Evolutionary conservation across 2,888 invertebrate species (phyloP).

Genomic region (Caenorhabditis drosophilae): DNA sequence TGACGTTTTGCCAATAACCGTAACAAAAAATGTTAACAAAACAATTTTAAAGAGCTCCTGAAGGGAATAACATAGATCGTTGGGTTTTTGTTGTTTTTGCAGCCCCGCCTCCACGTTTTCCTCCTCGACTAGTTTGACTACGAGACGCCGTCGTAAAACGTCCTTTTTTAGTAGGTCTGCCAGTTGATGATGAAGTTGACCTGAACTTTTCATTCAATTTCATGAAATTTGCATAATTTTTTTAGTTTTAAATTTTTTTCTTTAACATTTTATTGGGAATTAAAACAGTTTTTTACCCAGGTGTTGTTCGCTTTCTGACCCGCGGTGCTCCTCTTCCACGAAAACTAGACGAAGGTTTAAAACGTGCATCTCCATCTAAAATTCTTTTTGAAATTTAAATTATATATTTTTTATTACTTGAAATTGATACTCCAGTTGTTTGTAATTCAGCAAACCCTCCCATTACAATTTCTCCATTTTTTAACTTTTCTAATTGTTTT

Average conservation of each 20-base stretch:
- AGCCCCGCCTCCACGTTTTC: constrained; percentile 7
- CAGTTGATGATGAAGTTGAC: constrained; percentile 11
- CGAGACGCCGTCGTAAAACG: constrained; percentile 9
- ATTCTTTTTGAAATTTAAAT: too few species aligned
- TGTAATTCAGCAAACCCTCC: constrained; percentile 39
- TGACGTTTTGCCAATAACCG: too few species aligned
- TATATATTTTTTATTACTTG: too few species aligned
- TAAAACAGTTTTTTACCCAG: constrained; percentile 9
- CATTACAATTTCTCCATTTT: constrained; percentile 40
- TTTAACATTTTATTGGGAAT: not conserved
- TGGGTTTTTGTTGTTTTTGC: not conserved
- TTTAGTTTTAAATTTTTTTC: not conserved
- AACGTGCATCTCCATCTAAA: not conserved
- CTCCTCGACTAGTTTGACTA: not conserved
- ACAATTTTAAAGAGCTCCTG: not conserved
- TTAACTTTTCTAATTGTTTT: constrained; percentile 48
- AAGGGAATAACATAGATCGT: not conserved
- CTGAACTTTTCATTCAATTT: too few species aligned
- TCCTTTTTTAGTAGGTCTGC: constrained; percentile 10
- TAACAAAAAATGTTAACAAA: not conserved
- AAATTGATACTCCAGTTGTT: too few species aligned
- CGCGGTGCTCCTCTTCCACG: constrained; percentile 7
- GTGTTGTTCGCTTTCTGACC: constrained; percentile 13
- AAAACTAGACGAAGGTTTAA: constrained; percentile 2
- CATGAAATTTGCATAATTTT: not conserved